phyloP scores from a whole-genome alignment of 2,797 vertebrate genomes.

The Myripristis jacobus region DNA sequence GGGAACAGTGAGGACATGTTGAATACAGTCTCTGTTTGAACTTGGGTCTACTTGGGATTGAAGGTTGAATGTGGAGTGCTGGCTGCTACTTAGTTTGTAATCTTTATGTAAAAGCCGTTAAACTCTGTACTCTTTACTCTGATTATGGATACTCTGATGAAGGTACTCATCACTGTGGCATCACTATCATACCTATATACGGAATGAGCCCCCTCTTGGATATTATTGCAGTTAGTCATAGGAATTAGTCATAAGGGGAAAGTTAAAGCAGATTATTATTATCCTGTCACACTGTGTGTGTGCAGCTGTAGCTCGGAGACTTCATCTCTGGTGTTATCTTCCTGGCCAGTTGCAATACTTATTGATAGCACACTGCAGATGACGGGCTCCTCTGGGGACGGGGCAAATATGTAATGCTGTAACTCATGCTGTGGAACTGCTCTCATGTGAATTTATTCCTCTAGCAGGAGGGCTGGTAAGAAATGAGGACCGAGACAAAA shows the following conservation, averaged over 20 bases:
- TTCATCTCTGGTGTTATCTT: background rate
- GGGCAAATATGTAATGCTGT: background rate
- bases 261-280: no score
- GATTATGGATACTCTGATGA: background rate
- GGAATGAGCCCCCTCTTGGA: background rate
- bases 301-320: no score
- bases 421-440: conserved; percentile 18
- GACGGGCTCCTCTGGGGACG: background rate
- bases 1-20: background rate
- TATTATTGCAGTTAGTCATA: background rate
- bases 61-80: no score
- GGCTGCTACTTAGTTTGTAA: no score
- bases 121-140: no score
- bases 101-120: no score
- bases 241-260: no score
- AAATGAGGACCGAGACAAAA: background rate
- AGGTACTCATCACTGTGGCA: background rate
- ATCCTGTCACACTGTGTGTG: no score
- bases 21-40: no score
- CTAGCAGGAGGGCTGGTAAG: background rate
- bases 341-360: background rate
- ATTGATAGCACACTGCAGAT: background rate
- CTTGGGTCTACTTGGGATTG: no score
- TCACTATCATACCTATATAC: background rate
- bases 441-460: no score